phyloP scores from a whole-genome alignment of 2,113 vertebrate species.

The Entomyzon cyanotis region DNA sequence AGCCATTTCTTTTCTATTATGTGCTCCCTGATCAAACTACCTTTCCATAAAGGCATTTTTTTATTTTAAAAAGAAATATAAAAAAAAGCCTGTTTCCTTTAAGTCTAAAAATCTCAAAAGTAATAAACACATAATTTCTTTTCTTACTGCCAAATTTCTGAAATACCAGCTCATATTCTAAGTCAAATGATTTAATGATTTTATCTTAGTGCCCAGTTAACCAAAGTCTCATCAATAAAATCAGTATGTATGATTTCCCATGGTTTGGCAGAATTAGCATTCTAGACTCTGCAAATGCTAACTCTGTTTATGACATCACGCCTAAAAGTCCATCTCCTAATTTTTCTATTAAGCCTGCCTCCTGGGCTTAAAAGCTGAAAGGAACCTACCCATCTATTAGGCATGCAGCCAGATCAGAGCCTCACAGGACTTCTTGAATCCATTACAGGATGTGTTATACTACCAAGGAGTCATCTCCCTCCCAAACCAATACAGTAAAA shows the following conservation, averaged over 20 bases:
- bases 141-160: neutral
- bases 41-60: neutral
- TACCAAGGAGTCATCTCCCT: neutral
- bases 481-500: neutral
- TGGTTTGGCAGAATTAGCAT: neutral
- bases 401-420: neutral
- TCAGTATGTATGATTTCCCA: neutral
- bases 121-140: neutral
- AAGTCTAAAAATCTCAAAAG: neutral
- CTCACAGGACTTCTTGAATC: neutral
- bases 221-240: neutral
- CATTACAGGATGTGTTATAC: neutral
- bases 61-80: neutral
- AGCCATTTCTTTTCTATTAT: neutral
- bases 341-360: neutral
- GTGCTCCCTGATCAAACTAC: neutral
- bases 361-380: neutral
- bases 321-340: neutral
- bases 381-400: neutral
- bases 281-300: neutral
- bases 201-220: neutral
- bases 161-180: neutral
- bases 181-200: neutral
- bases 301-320: neutral
- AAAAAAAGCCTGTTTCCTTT: neutral